Evolutionary conservation across 2,797 vertebrate species (phyloP).

Genomic region (Brachyalestes nurse): DNA sequence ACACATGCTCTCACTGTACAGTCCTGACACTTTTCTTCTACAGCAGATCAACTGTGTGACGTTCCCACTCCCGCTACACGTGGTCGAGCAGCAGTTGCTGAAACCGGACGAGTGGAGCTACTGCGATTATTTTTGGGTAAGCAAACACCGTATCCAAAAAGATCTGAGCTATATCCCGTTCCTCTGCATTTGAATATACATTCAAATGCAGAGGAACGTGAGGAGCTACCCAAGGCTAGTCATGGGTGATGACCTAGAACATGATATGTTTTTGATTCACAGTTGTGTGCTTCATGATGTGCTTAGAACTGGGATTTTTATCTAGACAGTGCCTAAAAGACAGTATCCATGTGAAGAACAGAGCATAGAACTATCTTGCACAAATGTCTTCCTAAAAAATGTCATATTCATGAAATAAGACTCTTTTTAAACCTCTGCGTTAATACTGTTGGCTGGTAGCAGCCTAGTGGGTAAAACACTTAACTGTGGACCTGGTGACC

Average conservation of each 20-base stretch:
- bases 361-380: neutral
- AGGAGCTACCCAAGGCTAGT: neutral
- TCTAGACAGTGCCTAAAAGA: neutral
- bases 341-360: neutral
- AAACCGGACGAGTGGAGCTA: conserved; percentile 98
- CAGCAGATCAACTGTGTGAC: conserved; percentile 94
- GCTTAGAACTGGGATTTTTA: neutral
- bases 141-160: conserved; percentile 46
- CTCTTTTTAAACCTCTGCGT: too few species aligned
- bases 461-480: too few species aligned
- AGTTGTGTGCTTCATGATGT: neutral
- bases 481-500: too few species aligned
- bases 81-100: conserved; percentile 93
- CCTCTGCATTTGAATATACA: too few species aligned
- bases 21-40: neutral
- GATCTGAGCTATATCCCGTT: too few species aligned
- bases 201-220: too few species aligned
- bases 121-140: conserved; percentile 99
- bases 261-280: neutral
- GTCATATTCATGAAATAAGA: too few species aligned
- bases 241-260: neutral
- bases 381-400: neutral
- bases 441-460: too few species aligned
- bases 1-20: neutral
- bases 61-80: conserved; percentile 87